Base-by-base conservation (phyloP, 2,113 vertebrate genomes). In the Clarias magur region DNA sequence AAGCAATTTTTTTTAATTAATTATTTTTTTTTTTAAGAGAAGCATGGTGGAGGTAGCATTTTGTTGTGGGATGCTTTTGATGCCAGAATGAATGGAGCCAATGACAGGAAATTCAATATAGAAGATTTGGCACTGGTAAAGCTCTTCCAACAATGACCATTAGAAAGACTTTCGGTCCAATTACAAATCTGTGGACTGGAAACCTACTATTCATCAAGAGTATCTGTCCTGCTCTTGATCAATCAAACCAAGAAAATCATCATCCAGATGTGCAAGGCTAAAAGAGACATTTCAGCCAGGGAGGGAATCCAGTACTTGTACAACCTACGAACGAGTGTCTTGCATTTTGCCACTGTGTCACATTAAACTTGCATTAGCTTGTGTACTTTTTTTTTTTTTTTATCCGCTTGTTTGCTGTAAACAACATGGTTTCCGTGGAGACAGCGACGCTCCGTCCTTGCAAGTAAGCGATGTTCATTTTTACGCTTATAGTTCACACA, bases 401-500 rank as follows among this genome's bases (percentile, higher is more conserved):
- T 38, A 72, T 54, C 56, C 82, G 48, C 54, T 68, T 30, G 13
- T 72, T 80, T 48, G 48, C 12, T 67, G 25, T 70, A 17, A 54
- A 54, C 63, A 56, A 53, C 65, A 82, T 48, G 78, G 85, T 82
- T 82, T 82, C 63, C 68, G 16, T 82, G 57, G 86, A 82, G 80
- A 87, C 59, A 23, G 19, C 57, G 27, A 87, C 62, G 68, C 57
- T 54, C 34, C 21, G 12, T 82, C 27, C 67, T 62, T 87, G 56
- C 68, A 30, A 83, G 85, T 17, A n/a, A 59, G 65, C 16, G 65
- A 56, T 86, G 85, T 75, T 86, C 67, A 73, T 30, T 86, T 86
- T 70, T 67, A 59, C 34, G 7, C 65, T 81, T 12, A 30, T 25
- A 15, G 27, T 81, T 70, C 27, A 85, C 34, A 85, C 54, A 60